A percentile compares a stretch with the other conserved stretches of the same genome.
phyloP scores from a whole-genome alignment of 2,113 vertebrate genomes.

The Brienomyrus brachyistius region DNA sequence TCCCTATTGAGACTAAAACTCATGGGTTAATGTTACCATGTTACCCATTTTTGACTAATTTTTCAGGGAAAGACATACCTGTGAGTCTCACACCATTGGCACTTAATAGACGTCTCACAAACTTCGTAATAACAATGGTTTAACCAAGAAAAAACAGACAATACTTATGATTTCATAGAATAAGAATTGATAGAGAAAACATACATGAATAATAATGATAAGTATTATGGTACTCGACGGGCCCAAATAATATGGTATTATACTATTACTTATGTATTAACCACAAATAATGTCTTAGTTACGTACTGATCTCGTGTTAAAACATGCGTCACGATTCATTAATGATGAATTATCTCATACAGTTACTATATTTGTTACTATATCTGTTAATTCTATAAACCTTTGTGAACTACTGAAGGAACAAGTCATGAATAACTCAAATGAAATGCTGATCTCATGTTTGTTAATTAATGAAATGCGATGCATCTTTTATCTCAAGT shows the following conservation, averaged over 20 bases:
- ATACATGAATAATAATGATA: background rate
- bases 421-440: no score
- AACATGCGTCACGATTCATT: no score
- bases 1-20: background rate
- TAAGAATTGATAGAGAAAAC: background rate
- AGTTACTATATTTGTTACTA: no score
- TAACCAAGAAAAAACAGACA: background rate
- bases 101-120: background rate
- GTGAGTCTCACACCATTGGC: background rate
- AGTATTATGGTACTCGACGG: background rate
- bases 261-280: no score
- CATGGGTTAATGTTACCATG: background rate
- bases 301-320: no score
- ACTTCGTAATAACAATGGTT: background rate
- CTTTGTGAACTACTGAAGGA: no score
- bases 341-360: background rate
- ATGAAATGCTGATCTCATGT: no score
- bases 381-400: no score
- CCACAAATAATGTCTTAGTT: no score
- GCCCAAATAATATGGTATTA: no score
- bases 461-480: no score
- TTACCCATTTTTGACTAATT: background rate
- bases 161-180: background rate
- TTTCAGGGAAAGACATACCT: background rate
- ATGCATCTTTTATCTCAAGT: no score